Conservation (phyloP, 2,797 vertebrate species). For the Tenualosa ilisha region DNA sequence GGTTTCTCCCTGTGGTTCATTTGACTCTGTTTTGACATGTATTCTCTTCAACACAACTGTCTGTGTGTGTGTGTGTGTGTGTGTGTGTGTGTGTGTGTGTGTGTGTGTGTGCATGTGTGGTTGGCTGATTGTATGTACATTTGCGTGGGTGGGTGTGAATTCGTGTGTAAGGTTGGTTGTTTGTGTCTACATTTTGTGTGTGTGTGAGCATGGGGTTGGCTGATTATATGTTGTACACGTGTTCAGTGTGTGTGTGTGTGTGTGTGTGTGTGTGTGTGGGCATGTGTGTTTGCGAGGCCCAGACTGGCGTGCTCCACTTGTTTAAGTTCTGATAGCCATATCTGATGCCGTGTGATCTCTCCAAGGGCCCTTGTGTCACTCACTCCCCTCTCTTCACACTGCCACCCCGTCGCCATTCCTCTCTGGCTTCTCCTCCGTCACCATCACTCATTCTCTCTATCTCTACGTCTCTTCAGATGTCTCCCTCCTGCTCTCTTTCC, state of each 20-base stretch:
- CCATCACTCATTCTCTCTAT: slow-evolving; percentile 13
- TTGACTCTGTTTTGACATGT: background rate
- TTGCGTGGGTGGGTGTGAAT: background rate
- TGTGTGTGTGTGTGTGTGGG: slow-evolving; percentile 12
- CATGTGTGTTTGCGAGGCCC: background rate
- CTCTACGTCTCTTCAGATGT: background rate
- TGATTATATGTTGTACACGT: too few species aligned
- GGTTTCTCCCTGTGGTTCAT: background rate
- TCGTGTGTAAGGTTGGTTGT: background rate
- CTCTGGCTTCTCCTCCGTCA: background rate
- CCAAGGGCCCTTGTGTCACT: background rate
- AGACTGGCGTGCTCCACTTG: background rate
- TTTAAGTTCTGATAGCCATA: background rate
- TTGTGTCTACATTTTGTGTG: too few species aligned
- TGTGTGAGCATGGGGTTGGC: too few species aligned
- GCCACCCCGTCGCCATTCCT: background rate
- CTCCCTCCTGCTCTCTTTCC: background rate
- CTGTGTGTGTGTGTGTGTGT: background rate
- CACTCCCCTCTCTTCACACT: slow-evolving; percentile 8
- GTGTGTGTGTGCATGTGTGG: background rate
- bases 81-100: slow-evolving; percentile 2
- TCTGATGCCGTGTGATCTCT: background rate
- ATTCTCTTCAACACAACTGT: background rate
- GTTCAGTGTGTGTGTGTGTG: background rate
- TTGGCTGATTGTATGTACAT: background rate